Base-by-base conservation (phyloP, 2,797 vertebrate genomes). In the Aeoliscus strigatus region DNA sequence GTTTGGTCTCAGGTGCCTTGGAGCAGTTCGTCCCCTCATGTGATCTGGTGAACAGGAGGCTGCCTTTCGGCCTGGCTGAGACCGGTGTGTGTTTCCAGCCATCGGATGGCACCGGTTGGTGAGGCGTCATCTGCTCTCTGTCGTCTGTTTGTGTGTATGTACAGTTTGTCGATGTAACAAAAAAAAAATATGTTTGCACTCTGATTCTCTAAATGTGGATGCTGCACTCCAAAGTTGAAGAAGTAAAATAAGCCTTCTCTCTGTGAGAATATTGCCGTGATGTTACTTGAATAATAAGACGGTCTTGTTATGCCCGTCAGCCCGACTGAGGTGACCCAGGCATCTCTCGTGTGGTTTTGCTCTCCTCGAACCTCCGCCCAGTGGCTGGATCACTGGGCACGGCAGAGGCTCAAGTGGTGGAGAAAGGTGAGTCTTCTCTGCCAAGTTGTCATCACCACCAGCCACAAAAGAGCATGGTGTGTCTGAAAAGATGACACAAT, bases 311-410 rank as follows among this genome's bases (percentile, higher is more conserved):
- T 41, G 34, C 59, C 66, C 53, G 2, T 8, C 86, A 96, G 94
- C 77, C 81, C 80, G 25, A 84, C 81, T 47, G 93, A 96, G 70
- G 82, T 86, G 54, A 94, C 88, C 0, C 68, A 88, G 27, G 84
- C 91, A 0, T 92, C 91, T n/a, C 81, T 98, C 27, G 89, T 91
- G 6, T 99, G 95, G 96, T 98, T 98, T 84, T 91, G 93, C 68
- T 89, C 93, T 38, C 75, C 89, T 51, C 91, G 89, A 47, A 93
- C 91, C 10, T 84, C 92, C 1, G 87, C 88, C 35, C 93, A 94
- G 48, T 98, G 94, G 94, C 85, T 94, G 12, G 94, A 98, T 78
- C 94, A 94, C 79, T 99, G 96, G 94, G 71, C 91, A 23, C 89
- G 88, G 12, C 92, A 94, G 44, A 87, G 96, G 42, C 87, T 99